Conservation (phyloP, 1,140 invertebrate genomes). For the Ephestia elutella region DNA sequence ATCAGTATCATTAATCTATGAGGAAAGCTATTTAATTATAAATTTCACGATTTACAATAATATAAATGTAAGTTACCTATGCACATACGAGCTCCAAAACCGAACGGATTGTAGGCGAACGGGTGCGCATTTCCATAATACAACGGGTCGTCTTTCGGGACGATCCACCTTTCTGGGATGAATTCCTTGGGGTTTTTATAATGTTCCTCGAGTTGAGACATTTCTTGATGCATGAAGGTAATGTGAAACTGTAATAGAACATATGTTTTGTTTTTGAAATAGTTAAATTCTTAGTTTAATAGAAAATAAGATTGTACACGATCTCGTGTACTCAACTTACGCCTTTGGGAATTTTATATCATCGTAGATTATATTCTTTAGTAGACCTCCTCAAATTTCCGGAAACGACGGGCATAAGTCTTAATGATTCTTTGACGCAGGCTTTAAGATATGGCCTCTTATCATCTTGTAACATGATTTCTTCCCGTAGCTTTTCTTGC, state of each 20-base stretch:
- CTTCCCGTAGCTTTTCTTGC: slow-evolving; percentile 80
- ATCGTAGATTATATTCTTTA: slow-evolving; percentile 74
- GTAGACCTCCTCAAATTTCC: slow-evolving; percentile 69
- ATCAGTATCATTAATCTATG: too few relatives aligned
- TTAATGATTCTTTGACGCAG: slow-evolving; percentile 79
- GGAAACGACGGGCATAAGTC: slow-evolving; percentile 73
- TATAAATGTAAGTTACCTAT: slow-evolving; percentile 58
- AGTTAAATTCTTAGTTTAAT: too few relatives aligned
- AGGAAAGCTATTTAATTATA: too few relatives aligned
- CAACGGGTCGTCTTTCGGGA: slow-evolving; percentile 51
- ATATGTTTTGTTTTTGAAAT: too few relatives aligned
- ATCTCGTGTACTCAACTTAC: slow-evolving; percentile 69
- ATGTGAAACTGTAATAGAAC: slow-evolving; percentile 30
- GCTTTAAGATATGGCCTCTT: slow-evolving; percentile 78
- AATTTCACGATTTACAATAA: too few relatives aligned
- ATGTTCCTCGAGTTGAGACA: slow-evolving; percentile 67
- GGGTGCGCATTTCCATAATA: slow-evolving; percentile 71
- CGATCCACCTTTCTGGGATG: slow-evolving; percentile 77
- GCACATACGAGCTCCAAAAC: slow-evolving; percentile 77
- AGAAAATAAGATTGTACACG: too few relatives aligned
- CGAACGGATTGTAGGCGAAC: slow-evolving; percentile 77
- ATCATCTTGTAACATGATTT: slow-evolving; percentile 68
- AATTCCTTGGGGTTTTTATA: slow-evolving; percentile 73
- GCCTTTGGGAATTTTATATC: slow-evolving; percentile 77
- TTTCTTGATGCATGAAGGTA: slow-evolving; percentile 51